A percentile compares a stretch with the other conserved stretches of the same genome.
Evolutionary conservation across 2,797 vertebrate species (phyloP).

Genomic region (Denticeps clupeoides): DNA sequence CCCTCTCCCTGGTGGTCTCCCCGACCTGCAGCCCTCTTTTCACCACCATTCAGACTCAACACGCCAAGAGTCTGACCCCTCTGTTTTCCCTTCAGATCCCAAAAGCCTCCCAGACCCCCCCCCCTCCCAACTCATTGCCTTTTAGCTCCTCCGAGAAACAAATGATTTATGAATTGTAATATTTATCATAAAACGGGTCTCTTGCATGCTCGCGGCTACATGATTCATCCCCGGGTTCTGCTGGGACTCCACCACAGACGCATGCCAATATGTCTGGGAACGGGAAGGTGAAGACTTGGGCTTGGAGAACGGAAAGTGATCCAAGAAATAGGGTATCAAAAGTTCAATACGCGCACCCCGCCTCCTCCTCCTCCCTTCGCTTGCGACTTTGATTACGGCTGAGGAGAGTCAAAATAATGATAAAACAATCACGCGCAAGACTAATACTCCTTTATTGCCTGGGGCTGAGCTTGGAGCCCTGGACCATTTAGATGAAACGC

Average conservation of each 20-base stretch:
- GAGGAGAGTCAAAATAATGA: slow-evolving; percentile 46
- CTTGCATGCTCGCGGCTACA: slow-evolving; percentile 54
- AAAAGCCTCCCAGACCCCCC: slow-evolving; percentile 27
- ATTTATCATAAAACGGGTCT: slow-evolving; percentile 57
- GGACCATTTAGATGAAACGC: slow-evolving; percentile 52
- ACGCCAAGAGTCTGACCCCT: slow-evolving; percentile 25
- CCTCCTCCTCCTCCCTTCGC: too few species aligned
- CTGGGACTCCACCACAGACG: slow-evolving; percentile 49
- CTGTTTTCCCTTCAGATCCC: slow-evolving; percentile 35
- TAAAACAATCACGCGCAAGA: slow-evolving; percentile 49
- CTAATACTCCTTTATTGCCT: slow-evolving; percentile 48
- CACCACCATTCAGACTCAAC: slow-evolving; percentile 32
- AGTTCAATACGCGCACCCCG: slow-evolving; percentile 50
- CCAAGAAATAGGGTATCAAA: slow-evolving; percentile 53
- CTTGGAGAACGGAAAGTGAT: slow-evolving; percentile 48
- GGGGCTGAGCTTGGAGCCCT: slow-evolving; percentile 39
- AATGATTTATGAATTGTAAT: slow-evolving; percentile 59
- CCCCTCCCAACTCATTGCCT: slow-evolving; percentile 16
- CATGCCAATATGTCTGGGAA: slow-evolving; percentile 65
- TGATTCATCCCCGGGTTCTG: slow-evolving; percentile 58
- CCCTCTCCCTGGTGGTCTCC: slow-evolving; percentile 35
- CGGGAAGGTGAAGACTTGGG: slow-evolving; percentile 53
- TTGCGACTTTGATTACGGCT: slow-evolving; percentile 47
- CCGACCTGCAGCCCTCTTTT: slow-evolving; percentile 41
- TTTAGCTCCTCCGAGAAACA: slow-evolving; percentile 40